Evolutionary conservation across 1,140 invertebrate species (phyloP).

Genomic region (Ooceraea biroi): DNA sequence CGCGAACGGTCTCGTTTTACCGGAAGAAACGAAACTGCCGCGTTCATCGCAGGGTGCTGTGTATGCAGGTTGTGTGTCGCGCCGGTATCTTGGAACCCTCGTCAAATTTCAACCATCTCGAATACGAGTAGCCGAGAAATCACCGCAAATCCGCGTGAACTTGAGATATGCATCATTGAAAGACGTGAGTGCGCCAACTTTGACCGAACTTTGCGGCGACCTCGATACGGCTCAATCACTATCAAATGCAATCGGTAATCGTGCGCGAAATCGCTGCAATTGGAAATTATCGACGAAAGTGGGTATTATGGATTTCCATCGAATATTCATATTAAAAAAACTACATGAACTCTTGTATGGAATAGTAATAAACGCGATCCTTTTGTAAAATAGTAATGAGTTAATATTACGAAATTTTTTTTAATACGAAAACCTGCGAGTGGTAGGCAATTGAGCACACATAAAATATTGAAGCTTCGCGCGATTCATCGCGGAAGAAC

Average conservation of each 20-base stretch:
- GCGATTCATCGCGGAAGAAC: neutral
- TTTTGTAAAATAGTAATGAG: conserved; percentile 3
- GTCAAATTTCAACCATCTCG: conserved; percentile 36
- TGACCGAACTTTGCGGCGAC: conserved; percentile 39
- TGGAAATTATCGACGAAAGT: neutral
- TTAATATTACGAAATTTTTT: neutral
- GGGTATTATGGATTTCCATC: conserved; percentile 7
- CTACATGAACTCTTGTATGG: too few species aligned
- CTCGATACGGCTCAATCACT: conserved; percentile 38
- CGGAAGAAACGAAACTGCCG: neutral
- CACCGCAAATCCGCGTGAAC: conserved; percentile 42
- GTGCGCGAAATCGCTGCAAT: neutral
- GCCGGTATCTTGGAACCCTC: neutral
- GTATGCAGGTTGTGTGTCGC: neutral
- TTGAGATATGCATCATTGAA: conserved; percentile 54
- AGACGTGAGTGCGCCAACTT: conserved; percentile 39
- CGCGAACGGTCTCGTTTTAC: conserved; percentile 8
- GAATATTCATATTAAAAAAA: too few species aligned
- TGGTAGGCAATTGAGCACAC: neutral
- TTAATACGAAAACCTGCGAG: neutral
- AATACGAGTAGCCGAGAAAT: neutral
- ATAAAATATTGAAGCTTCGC: neutral
- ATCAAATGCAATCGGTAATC: conserved; percentile 39
- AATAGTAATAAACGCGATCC: too few species aligned
- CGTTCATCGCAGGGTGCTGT: conserved; percentile 14